phyloP scores from a whole-genome alignment of 2,888 invertebrate genomes.

The Caenorhabditis zanzibari region DNA sequence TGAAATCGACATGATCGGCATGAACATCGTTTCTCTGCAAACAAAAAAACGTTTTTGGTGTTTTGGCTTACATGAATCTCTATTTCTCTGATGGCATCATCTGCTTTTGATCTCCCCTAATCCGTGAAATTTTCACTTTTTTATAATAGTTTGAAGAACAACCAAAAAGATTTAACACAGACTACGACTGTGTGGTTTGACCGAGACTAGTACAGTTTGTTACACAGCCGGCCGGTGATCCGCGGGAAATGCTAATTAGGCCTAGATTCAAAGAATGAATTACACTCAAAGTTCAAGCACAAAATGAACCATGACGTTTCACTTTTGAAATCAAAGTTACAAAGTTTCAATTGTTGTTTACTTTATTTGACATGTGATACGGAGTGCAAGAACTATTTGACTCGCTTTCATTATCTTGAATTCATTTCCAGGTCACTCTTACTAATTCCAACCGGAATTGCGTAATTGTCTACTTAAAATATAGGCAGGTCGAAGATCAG shows the following conservation, averaged over 20 bases:
- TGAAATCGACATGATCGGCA: slow-evolving; percentile 70
- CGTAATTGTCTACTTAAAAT: slow-evolving; percentile 40
- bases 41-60: slow-evolving; percentile 20
- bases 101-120: slow-evolving; percentile 28
- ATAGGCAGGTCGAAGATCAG: slow-evolving; percentile 10
- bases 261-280: slow-evolving; percentile 19
- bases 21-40: slow-evolving; percentile 68
- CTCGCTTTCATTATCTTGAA: slow-evolving; percentile 14
- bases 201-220: slow-evolving; percentile 9
- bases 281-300: slow-evolving; percentile 37
- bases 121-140: slow-evolving; percentile 10
- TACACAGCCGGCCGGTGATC: neutral
- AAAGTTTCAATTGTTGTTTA: slow-evolving; percentile 32
- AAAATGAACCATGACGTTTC: slow-evolving; percentile 41
- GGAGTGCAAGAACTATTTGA: slow-evolving; percentile 5
- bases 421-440: slow-evolving; percentile 6
- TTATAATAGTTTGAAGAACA: slow-evolving; percentile 13
- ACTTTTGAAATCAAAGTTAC: slow-evolving; percentile 13
- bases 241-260: neutral
- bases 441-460: slow-evolving; percentile 58
- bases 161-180: slow-evolving; percentile 4
- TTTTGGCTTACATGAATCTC: slow-evolving; percentile 7
- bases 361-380: slow-evolving; percentile 15
- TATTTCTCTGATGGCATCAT: neutral
- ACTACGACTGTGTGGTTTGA: slow-evolving; percentile 7